Conservation (phyloP, 2,888 invertebrate genomes). For the Athalia cordata region DNA sequence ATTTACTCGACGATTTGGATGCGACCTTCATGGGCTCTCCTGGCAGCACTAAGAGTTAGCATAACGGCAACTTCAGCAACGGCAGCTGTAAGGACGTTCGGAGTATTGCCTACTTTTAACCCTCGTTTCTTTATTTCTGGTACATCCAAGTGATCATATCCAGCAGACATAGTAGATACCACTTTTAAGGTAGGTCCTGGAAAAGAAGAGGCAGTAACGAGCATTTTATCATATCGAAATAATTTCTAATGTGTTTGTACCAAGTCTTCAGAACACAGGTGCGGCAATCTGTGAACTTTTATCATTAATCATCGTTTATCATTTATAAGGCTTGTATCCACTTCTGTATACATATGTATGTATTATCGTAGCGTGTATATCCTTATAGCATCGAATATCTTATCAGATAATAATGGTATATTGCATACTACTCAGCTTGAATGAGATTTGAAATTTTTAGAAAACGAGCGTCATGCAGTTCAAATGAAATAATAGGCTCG, state of each 20-base stretch:
- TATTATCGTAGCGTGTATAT: no score
- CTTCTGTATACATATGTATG: no score
- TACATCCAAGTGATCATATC: slow-evolving; percentile 88
- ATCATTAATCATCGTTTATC: neutral
- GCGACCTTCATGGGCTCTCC: slow-evolving; percentile 87
- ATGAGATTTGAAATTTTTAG: neutral
- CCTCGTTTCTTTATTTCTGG: slow-evolving; percentile 81
- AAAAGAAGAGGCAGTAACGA: slow-evolving; percentile 43
- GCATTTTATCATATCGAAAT: no score
- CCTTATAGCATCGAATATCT: neutral
- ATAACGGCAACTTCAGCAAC: slow-evolving; percentile 90
- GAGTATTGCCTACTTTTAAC: slow-evolving; percentile 88
- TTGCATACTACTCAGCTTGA: neutral
- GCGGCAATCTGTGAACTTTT: neutral
- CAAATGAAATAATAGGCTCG: neutral
- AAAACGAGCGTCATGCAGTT: neutral
- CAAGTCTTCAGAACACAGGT: neutral
- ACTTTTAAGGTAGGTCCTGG: slow-evolving; percentile 83
- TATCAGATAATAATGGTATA: slow-evolving; percentile 8
- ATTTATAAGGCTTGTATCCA: neutral
- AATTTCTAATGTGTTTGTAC: neutral
- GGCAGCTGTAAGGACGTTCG: slow-evolving; percentile 83
- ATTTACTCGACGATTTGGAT: slow-evolving; percentile 78
- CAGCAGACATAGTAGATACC: slow-evolving; percentile 90
- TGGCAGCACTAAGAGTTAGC: slow-evolving; percentile 83